Conservation (phyloP, 2,888 invertebrate species). For the Phorcus lineatus region DNA sequence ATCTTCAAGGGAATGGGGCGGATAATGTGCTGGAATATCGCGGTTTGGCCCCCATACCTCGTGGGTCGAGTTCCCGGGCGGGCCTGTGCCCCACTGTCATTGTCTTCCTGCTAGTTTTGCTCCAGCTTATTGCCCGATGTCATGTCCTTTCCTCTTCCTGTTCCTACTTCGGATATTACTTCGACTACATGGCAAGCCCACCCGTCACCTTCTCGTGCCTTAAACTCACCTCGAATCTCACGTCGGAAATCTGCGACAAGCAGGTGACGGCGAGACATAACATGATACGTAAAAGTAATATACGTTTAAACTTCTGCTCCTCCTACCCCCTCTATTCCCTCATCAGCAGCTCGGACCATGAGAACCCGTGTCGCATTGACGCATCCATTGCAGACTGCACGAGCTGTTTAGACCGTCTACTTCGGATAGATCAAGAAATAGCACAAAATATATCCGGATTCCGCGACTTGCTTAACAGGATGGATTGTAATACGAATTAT, state of each 20-base stretch:
- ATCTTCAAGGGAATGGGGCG: conserved; percentile 18
- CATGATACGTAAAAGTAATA: conserved; percentile 10
- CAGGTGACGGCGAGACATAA: conserved; percentile 3
- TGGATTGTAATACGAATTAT: conserved; percentile 20
- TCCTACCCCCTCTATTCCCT: conserved; percentile 20
- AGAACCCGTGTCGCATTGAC: conserved; percentile 11
- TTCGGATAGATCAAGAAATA: neutral
- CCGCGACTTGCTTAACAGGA: neutral
- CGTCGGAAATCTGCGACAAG: conserved; percentile 5
- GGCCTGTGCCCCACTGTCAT: neutral
- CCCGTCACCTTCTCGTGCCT: conserved; percentile 7
- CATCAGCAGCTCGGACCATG: conserved; percentile 7
- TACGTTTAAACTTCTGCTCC: conserved; percentile 21
- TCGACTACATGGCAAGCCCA: neutral
- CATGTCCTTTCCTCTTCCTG: neutral
- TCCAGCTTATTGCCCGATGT: conserved; percentile 2
- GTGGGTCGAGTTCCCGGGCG: neutral
- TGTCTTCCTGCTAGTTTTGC: neutral
- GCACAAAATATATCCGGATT: conserved; percentile 14
- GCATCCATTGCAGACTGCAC: conserved; percentile 3
- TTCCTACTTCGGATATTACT: conserved; percentile 2
- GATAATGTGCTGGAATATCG: neutral
- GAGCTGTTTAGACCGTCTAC: conserved; percentile 10
- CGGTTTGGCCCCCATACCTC: neutral
- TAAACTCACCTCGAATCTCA: conserved; percentile 5